Conservation (phyloP, 1,140 invertebrate genomes). For the Zaprionus vittiger region DNA sequence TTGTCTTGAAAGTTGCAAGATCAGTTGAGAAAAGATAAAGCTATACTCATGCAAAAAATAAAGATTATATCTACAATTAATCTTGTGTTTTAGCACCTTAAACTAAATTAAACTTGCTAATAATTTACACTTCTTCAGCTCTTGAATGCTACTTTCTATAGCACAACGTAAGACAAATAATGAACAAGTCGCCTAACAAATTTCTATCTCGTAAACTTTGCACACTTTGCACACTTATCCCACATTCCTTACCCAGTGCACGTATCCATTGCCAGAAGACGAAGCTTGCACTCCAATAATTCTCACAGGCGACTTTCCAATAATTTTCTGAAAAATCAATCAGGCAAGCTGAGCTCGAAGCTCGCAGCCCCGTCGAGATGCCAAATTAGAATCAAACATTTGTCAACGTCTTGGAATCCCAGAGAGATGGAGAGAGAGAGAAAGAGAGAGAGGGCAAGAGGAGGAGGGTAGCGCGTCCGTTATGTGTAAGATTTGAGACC, state of each 20-base stretch:
- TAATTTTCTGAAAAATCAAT: conserved; percentile 31
- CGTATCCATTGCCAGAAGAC: not conserved
- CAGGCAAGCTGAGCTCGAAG: conserved; percentile 8
- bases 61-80: not conserved
- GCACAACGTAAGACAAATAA: not conserved
- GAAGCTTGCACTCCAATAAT: conserved; percentile 7
- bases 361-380: conserved; percentile 25
- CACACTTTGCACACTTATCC: not conserved
- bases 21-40: not conserved
- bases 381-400: conserved; percentile 56
- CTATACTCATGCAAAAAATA: not conserved
- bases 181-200: not conserved
- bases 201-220: not conserved
- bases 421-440: not conserved
- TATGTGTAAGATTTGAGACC: conserved; percentile 30
- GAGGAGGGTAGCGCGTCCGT: conserved; percentile 12
- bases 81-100: not conserved
- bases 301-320: conserved; percentile 1
- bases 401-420: conserved; percentile 28
- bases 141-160: not conserved
- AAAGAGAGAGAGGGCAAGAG: not conserved
- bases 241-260: not conserved
- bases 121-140: not conserved
- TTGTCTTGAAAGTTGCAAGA: not conserved
- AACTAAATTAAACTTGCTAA: too few relatives aligned